Conservation (phyloP, 2,113 vertebrate genomes). For the Haemorhous mexicanus region DNA sequence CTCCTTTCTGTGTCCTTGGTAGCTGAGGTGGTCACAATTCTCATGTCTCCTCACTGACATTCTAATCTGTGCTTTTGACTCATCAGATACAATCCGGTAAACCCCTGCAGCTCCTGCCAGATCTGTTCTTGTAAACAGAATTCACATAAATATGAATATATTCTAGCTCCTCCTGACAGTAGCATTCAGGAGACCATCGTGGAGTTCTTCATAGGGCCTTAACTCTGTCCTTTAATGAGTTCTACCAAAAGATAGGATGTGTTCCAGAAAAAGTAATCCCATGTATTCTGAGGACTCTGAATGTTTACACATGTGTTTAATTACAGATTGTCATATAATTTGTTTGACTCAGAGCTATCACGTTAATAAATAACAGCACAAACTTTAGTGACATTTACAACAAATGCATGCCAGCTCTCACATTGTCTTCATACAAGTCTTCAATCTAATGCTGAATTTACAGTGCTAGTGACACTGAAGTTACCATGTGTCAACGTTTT, state of each 20-base stretch:
- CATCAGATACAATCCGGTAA: background rate
- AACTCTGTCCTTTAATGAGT: background rate
- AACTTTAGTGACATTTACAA: background rate
- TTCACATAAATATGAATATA: background rate
- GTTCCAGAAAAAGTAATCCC: background rate
- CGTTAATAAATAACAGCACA: background rate
- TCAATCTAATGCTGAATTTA: background rate
- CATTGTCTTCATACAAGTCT: accelerated
- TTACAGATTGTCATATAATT: background rate
- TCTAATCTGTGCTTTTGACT: background rate
- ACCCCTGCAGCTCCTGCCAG: background rate
- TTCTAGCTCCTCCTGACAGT: background rate
- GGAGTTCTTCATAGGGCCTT: background rate
- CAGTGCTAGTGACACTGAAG: background rate
- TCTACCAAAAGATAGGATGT: background rate
- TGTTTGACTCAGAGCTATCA: background rate
- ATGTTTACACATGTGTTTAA: background rate
- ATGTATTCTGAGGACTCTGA: background rate
- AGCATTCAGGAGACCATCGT: background rate
- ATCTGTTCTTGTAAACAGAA: background rate
- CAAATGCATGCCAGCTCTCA: background rate
- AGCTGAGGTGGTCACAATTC: background rate
- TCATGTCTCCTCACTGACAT: background rate
- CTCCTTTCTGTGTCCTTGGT: background rate
- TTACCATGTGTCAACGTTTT: background rate